Percentiles rank a stretch among this genome's conserved stretches.
Evolutionary conservation across 2,888 invertebrate genomes (phyloP).

Genomic region (Patella pellucida): DNA sequence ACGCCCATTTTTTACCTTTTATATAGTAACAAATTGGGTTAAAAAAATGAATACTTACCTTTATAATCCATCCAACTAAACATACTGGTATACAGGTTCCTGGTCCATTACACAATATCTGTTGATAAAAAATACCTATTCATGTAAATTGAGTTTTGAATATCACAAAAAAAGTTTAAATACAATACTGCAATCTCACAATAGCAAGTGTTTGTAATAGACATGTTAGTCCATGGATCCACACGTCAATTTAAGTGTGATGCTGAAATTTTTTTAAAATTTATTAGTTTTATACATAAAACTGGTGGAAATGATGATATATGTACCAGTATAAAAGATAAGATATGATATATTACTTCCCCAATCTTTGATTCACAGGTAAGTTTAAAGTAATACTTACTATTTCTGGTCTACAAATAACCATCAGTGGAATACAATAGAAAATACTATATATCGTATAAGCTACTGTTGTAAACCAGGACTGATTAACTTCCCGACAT

Average conservation of each 20-base stretch:
- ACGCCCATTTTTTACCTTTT: too few species aligned
- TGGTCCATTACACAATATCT: constrained; percentile 92
- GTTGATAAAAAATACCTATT: constrained; percentile 35
- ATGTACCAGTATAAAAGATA: background rate
- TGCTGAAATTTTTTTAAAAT: background rate
- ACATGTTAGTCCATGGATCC: too few species aligned
- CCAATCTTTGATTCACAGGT: too few species aligned
- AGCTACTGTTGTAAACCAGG: constrained; percentile 83
- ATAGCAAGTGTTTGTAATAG: too few species aligned
- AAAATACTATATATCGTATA: constrained; percentile 84
- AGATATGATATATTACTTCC: background rate
- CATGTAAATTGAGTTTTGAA: too few species aligned
- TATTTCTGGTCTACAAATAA: constrained; percentile 82
- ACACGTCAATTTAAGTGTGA: too few species aligned
- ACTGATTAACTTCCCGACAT: constrained; percentile 89
- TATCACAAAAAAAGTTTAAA: too few species aligned
- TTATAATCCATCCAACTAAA: constrained; percentile 80
- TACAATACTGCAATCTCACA: too few species aligned
- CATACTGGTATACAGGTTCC: constrained; percentile 96
- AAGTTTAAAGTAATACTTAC: constrained; percentile 49
- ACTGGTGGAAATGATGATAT: background rate
- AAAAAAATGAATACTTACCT: constrained; percentile 71
- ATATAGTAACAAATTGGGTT: too few species aligned
- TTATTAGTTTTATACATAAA: background rate
- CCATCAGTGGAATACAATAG: constrained; percentile 79